Evolutionary conservation across 1,140 invertebrate genomes (phyloP).

Genomic region (Potamilus streckersoni): DNA sequence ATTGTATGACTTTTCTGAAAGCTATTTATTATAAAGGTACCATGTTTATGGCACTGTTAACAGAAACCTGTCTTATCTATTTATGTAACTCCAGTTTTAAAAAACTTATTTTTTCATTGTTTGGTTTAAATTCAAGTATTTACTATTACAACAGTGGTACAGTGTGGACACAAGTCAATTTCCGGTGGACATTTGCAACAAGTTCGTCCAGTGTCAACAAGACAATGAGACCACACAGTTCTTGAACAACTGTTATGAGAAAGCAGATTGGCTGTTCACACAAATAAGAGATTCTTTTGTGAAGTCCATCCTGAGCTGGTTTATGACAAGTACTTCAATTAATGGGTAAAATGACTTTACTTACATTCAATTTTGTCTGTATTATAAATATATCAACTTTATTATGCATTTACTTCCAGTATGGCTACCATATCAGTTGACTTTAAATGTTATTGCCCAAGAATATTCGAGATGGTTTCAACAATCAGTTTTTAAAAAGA

Average conservation of each 20-base stretch:
- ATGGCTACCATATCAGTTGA: too few species aligned
- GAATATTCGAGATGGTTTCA: too few species aligned
- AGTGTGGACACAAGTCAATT: slow-evolving; percentile 40
- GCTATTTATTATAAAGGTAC: neutral
- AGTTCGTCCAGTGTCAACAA: slow-evolving; percentile 75
- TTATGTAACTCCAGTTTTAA: neutral
- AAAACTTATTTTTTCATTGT: slow-evolving; percentile 14
- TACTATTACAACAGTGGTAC: slow-evolving; percentile 52
- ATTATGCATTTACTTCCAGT: too few species aligned
- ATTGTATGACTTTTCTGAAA: neutral
- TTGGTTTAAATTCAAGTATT: neutral
- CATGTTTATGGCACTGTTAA: neutral
- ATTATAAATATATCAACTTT: too few species aligned
- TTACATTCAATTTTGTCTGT: too few species aligned
- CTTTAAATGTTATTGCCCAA: too few species aligned
- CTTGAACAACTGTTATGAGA: slow-evolving; percentile 77
- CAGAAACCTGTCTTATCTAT: too few species aligned
- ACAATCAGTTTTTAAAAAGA: too few species aligned
- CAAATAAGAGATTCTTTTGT: slow-evolving; percentile 82
- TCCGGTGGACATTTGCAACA: slow-evolving; percentile 40
- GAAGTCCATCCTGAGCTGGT: slow-evolving; percentile 77
- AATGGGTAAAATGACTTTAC: slow-evolving; percentile 75
- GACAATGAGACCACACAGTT: slow-evolving; percentile 81
- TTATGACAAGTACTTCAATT: slow-evolving; percentile 85
- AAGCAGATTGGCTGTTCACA: slow-evolving; percentile 81